A percentile compares a stretch with the other conserved stretches of the same genome.
Conservation (phyloP, 2,797 vertebrate species). For the Lagodon rhomboides region DNA sequence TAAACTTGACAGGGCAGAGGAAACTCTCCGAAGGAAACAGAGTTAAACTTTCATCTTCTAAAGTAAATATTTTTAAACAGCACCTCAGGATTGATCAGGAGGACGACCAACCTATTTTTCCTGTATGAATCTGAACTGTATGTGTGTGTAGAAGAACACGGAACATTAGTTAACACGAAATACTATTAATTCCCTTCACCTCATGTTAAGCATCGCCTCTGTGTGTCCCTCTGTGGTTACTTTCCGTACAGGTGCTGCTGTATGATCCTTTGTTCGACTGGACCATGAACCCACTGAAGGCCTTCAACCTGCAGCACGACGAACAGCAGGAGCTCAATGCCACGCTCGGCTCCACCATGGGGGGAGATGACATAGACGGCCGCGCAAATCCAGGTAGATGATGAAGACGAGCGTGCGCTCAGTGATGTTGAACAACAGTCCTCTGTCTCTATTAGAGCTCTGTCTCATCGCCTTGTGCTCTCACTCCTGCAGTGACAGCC, state of each 20-base stretch:
- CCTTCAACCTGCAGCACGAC: constrained; percentile 93
- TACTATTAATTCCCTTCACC: too few relatives aligned
- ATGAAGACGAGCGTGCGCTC: not conserved
- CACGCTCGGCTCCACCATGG: constrained; percentile 83
- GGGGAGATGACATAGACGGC: constrained; percentile 84
- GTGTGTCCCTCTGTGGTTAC: not conserved
- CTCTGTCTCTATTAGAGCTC: not conserved
- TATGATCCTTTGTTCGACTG: constrained; percentile 98
- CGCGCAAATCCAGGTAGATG: constrained; percentile 87
- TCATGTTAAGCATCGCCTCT: not conserved
- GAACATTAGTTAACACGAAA: too few relatives aligned
- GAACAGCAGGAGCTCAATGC: constrained; percentile 94
- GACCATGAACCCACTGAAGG: constrained; percentile 99
- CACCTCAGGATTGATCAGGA: too few relatives aligned
- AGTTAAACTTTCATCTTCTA: too few relatives aligned
- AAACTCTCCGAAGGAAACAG: too few relatives aligned
- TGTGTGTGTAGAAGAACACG: too few relatives aligned
- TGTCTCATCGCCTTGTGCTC: not conserved
- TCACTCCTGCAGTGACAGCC: constrained; percentile 84
- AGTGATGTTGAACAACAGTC: not conserved
- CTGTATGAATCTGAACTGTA: too few relatives aligned
- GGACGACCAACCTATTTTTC: too few relatives aligned
- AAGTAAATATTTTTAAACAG: too few relatives aligned
- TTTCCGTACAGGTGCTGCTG: constrained; percentile 90
- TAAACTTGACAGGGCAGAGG: too few relatives aligned